A percentile compares a stretch with the other conserved stretches of the same genome.
Conservation (phyloP, 2,888 invertebrate species). For the Pachymerium ferrugineum region DNA sequence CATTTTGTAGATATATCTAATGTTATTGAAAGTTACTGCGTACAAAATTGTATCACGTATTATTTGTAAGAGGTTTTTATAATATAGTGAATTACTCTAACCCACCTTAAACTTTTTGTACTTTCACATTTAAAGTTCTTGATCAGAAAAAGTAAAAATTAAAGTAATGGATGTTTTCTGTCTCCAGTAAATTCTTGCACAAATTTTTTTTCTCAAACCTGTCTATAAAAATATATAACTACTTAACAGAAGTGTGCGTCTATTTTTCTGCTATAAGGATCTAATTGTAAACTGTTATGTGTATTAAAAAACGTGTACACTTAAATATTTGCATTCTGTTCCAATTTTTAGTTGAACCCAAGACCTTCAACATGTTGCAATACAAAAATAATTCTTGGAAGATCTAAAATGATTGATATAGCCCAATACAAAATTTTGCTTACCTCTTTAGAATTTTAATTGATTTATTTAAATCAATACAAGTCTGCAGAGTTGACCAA, state of each 20-base stretch:
- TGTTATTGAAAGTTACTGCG: too few species aligned
- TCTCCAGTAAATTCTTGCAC: neutral
- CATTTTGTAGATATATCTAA: too few species aligned
- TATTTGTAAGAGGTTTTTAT: too few species aligned
- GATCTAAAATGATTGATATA: too few species aligned
- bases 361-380: too few species aligned
- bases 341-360: too few species aligned
- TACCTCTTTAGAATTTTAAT: too few species aligned
- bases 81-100: neutral
- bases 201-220: neutral
- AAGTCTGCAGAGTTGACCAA: too few species aligned
- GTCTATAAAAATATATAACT: neutral
- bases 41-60: too few species aligned
- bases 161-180: neutral
- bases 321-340: neutral
- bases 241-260: neutral
- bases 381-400: too few species aligned
- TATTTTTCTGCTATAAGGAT: conserved; percentile 3
- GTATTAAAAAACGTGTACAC: conserved; percentile 10
- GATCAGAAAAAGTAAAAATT: neutral
- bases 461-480: too few species aligned
- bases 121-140: neutral
- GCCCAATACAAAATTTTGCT: too few species aligned
- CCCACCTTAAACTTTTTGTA: neutral
- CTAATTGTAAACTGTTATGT: neutral